A percentile compares a stretch with the other conserved stretches of the same genome.
Conservation (phyloP, 1,140 invertebrate genomes). For the Marisa cornuarietis region DNA sequence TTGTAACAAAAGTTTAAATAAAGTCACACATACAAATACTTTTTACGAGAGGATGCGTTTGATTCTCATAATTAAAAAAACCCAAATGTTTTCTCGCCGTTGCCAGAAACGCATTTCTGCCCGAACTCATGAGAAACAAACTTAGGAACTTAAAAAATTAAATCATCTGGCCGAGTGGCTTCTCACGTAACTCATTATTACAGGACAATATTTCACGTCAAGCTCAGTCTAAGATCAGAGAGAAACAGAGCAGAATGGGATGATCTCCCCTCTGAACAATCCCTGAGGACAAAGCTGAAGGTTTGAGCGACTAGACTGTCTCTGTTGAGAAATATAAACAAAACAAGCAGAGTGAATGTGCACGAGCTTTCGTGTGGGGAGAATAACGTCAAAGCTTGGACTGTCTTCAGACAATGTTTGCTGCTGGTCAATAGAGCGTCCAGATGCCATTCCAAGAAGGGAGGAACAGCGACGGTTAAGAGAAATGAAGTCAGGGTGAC, state of each 20-base stretch:
- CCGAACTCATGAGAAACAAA: not conserved
- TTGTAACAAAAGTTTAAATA: no score
- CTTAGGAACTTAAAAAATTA: not conserved
- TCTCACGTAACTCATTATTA: not conserved
- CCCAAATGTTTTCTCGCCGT: no score
- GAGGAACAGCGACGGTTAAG: not conserved
- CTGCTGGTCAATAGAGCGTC: not conserved
- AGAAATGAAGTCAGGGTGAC: not conserved
- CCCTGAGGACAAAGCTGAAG: not conserved
- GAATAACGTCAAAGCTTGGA: not conserved
- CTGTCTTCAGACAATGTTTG: no score
- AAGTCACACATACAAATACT: no score
- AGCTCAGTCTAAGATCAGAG: not conserved
- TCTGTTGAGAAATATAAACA: not conserved
- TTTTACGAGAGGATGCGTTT: no score
- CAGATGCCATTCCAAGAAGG: not conserved
- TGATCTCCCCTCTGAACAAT: not conserved
- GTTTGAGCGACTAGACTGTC: not conserved
- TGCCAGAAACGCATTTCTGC: no score
- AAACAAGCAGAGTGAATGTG: conserved; percentile 2
- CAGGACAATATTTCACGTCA: not conserved
- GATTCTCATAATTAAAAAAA: no score
- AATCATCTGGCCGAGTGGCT: not conserved
- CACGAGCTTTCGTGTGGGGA: not conserved
- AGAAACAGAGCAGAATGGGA: not conserved